A percentile compares a stretch with the other conserved stretches of the same genome.
Evolutionary conservation across 2,113 vertebrate species (phyloP).

Genomic region (Myiopsitta monachus): DNA sequence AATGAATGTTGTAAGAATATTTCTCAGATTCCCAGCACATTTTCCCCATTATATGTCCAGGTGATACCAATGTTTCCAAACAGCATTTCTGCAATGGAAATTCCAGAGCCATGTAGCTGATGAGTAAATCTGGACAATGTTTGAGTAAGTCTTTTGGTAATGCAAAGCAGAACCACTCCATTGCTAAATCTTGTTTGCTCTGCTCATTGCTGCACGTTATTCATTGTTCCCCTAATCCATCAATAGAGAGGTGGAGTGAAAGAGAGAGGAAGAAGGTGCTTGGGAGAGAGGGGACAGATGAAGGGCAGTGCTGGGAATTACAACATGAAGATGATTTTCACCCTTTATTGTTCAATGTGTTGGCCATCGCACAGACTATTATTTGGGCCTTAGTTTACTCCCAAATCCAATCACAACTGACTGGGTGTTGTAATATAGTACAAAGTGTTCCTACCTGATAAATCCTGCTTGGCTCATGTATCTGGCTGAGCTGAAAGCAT

Average conservation of each 20-base stretch:
- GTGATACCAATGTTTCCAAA: neutral
- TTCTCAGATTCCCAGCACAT: neutral
- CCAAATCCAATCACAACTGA: constrained; percentile 13
- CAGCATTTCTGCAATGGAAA: neutral
- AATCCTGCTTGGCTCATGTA: constrained; percentile 22
- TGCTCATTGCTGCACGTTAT: neutral
- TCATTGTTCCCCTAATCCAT: neutral
- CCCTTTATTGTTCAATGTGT: neutral
- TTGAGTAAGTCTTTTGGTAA: neutral
- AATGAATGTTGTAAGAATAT: neutral
- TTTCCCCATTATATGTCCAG: neutral
- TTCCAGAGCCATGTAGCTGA: neutral
- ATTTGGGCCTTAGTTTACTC: neutral
- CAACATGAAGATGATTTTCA: neutral
- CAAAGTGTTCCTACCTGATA: constrained; percentile 44
- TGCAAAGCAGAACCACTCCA: neutral
- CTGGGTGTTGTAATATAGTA: neutral
- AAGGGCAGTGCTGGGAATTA: neutral
- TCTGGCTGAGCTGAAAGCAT: neutral
- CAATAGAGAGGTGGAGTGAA: neutral
- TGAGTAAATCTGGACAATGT: neutral
- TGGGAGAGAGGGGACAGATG: neutral
- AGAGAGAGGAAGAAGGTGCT: neutral
- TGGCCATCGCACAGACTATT: neutral
- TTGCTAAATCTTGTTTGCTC: neutral